These are phyloP conservation scores for Thinocorus orbignyianus DNA, from an alignment of 2,113 vertebrate genomes.

Conservation along the genomic window DNA sequence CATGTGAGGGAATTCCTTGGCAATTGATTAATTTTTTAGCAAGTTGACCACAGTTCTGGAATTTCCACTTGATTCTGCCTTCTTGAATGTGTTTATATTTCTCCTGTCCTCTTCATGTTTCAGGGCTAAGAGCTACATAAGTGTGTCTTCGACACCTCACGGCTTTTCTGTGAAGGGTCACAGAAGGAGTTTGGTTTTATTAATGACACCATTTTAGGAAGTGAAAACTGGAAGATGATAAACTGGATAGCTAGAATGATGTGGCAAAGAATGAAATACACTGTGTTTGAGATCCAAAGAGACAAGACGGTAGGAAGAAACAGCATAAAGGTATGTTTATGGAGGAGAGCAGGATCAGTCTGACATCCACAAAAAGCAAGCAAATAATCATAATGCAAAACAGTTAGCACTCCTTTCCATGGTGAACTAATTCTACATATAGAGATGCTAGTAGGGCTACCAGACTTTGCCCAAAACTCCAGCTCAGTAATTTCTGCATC, in stretches of 20 bases:
- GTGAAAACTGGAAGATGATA: not conserved
- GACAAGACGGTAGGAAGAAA: not conserved
- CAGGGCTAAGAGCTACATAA: not conserved
- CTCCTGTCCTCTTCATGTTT: not conserved
- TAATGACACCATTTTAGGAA: constrained; percentile 46
- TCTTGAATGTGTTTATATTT: not conserved
- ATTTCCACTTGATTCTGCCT: not conserved
- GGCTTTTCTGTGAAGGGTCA: not conserved
- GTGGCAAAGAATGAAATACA: constrained; percentile 38
- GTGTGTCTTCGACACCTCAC: not conserved
- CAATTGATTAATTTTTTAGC: not conserved
- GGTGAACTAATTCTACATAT: not conserved
- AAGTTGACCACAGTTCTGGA: not conserved
- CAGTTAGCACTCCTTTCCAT: not conserved
- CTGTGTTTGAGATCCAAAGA: not conserved
- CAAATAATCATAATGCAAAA: not conserved
- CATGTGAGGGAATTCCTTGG: not conserved
- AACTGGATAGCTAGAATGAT: not conserved
- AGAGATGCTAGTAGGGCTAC: not conserved
- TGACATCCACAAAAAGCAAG: not conserved
- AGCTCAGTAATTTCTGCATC: not conserved
- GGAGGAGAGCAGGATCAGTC: not conserved
- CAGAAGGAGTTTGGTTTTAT: constrained; percentile 39
- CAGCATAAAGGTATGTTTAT: not conserved
- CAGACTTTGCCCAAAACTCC: not conserved